Percentiles rank a stretch among this genome's conserved stretches.
phyloP scores from a whole-genome alignment of 1,140 invertebrate genomes.

The Gryon sp. region DNA sequence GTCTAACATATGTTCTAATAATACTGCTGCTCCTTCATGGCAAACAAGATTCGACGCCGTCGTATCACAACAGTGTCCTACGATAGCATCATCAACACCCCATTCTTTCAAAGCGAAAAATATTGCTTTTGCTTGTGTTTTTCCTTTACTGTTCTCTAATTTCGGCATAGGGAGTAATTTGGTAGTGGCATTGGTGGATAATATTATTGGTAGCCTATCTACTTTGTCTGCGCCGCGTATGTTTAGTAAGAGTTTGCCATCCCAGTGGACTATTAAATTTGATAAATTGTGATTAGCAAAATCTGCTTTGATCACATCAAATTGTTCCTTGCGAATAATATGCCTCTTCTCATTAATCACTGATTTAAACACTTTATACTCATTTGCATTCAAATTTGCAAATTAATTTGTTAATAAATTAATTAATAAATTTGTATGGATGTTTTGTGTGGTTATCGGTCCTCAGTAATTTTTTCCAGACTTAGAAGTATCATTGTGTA shows the following conservation, averaged over 20 bases:
- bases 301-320: not conserved
- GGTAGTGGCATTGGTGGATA: not conserved
- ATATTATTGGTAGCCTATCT: not conserved
- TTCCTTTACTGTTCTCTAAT: not conserved
- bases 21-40: not conserved
- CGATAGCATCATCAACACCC: not conserved
- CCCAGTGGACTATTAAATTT: not conserved
- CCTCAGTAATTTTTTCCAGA: too few relatives aligned
- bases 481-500: too few relatives aligned
- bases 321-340: not conserved
- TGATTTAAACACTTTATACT: too few relatives aligned
- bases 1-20: slow-evolving; percentile 16
- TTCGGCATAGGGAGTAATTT: not conserved
- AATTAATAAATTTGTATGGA: too few relatives aligned
- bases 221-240: not conserved
- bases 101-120: not conserved
- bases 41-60: not conserved
- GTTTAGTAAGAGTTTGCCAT: not conserved
- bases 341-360: too few relatives aligned
- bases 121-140: not conserved
- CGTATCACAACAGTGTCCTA: not conserved
- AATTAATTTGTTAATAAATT: too few relatives aligned
- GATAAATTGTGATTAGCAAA: not conserved
- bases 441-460: too few relatives aligned
- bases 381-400: too few relatives aligned